Evolutionary conservation across 2,888 invertebrate genomes (phyloP), one percentile per base, ranked within the genome.

Genomic region (Campaea margaritaria): DNA sequence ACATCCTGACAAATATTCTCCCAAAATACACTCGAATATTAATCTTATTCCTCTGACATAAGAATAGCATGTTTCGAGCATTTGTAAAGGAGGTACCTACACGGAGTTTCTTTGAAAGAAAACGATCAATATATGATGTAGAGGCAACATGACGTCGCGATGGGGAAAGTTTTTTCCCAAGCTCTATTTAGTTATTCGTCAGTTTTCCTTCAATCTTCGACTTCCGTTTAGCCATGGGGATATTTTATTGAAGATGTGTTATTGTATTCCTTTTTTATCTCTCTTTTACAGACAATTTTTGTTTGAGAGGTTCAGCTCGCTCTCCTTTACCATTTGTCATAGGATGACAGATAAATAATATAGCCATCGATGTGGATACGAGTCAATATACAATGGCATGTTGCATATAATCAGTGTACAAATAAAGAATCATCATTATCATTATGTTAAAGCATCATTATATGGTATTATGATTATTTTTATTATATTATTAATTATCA

Each of bases 91-190:
- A 70, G 21, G 21, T 21, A 21, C 73, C 75, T 75, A 75, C 61
- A 61, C 58, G 41, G 69, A 72, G 70, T 76, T 76, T 67, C 78
- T 79, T 81, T 76, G 70, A 72, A 70, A 72, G 76, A 64, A 69
- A 73, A 68, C 79, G 79, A 81, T 84, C 86, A 74, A 82, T 83
- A 82, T 68, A 62, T 21, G 5, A 68, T 69, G 75, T 75, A 76
- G 70, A 76, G 70, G 76, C 75, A 74, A 75, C 70, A 76, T 51
- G 73, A 75, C 74, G 38, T 36, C 43, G 42, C 39, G 43, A 60
- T 59, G 44, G 58, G 42, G 45, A 46, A 60, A 55, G 46, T 59
- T 55, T 58, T 36, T 53, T 36, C 27, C 41, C 41, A 41, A 49
- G 34, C 45, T 42, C 50, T 60, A 43, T 58, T 58, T 48, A 47